Conservation (phyloP, 2,888 invertebrate species). For the Dione juno region DNA sequence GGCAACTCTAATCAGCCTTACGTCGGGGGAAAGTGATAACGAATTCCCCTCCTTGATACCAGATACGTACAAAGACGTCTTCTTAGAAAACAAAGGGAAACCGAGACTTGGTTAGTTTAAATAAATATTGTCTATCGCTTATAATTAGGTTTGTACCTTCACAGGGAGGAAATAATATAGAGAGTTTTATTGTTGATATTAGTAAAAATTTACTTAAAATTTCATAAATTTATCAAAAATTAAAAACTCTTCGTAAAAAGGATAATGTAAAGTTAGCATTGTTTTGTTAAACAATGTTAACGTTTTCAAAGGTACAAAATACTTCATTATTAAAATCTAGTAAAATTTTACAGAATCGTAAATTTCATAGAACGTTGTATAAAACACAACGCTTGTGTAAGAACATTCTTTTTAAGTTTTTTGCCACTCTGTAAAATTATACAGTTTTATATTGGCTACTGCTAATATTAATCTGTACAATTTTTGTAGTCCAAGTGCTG, state of each 20-base stretch:
- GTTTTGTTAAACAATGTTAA: constrained; percentile 19
- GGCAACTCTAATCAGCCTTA: constrained; percentile 30
- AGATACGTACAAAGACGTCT: constrained; percentile 54
- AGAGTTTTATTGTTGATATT: background rate
- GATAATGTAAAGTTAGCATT: constrained; percentile 17
- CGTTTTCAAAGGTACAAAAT: constrained; percentile 23
- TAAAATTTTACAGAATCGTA: constrained; percentile 2
- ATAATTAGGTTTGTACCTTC: background rate
- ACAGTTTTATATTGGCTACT: background rate
- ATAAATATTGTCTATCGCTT: background rate
- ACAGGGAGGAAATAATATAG: background rate
- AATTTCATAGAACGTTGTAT: constrained; percentile 10
- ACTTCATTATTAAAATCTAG: constrained; percentile 6
- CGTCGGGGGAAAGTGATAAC: constrained; percentile 1
- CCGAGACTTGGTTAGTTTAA: constrained; percentile 55
- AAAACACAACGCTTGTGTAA: background rate
- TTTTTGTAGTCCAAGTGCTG: background rate
- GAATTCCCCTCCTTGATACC: constrained; percentile 13
- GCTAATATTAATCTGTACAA: too few relatives aligned
- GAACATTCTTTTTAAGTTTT: constrained; percentile 2
- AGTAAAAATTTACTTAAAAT: background rate
- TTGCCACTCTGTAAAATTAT: background rate
- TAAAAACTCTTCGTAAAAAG: constrained; percentile 12
- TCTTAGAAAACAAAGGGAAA: constrained; percentile 50
- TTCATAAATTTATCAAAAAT: constrained; percentile 9